These are phyloP conservation scores for Drosophila kikkawai DNA, from an alignment of 1,140 invertebrate species.

Conservation along the genomic window DNA sequence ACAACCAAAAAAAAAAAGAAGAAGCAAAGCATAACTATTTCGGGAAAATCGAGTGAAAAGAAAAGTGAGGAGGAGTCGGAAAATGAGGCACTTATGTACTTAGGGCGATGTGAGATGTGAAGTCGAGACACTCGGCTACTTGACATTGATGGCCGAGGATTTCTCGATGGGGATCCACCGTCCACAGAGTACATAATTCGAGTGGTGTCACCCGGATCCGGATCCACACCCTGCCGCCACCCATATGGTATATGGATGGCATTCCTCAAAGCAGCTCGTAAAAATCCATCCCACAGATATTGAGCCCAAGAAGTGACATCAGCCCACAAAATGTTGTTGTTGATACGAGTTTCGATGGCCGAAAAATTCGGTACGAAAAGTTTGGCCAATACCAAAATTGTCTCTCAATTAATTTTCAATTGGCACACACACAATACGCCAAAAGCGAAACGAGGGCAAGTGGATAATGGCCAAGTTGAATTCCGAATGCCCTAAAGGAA, in stretches of 20 bases:
- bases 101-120: conserved; percentile 45
- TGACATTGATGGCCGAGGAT: conserved; percentile 65
- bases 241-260: neutral
- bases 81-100: conserved; percentile 38
- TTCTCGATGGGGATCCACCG: conserved; percentile 8
- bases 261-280: conserved; percentile 24
- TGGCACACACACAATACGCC: conserved; percentile 62
- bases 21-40: conserved; percentile 3
- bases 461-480: conserved; percentile 4
- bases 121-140: conserved; percentile 51
- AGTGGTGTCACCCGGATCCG: conserved; percentile 55
- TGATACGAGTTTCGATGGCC: conserved; percentile 46
- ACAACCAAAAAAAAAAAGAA: conserved; percentile 7
- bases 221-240: neutral
- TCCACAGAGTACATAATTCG: neutral
- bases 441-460: conserved; percentile 31
- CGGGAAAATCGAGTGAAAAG: neutral
- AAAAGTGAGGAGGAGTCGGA: neutral
- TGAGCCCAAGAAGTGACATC: conserved; percentile 58
- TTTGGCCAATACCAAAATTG: conserved; percentile 60
- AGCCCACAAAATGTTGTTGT: conserved; percentile 34
- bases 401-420: conserved; percentile 73
- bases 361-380: conserved; percentile 19
- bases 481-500: conserved; percentile 24
- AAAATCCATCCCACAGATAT: conserved; percentile 43